Percentiles rank a stretch among this genome's conserved stretches.
These are phyloP conservation scores for Setophaga kirtlandii DNA, from an alignment of 2,113 vertebrate species.

Conservation along the genomic window DNA sequence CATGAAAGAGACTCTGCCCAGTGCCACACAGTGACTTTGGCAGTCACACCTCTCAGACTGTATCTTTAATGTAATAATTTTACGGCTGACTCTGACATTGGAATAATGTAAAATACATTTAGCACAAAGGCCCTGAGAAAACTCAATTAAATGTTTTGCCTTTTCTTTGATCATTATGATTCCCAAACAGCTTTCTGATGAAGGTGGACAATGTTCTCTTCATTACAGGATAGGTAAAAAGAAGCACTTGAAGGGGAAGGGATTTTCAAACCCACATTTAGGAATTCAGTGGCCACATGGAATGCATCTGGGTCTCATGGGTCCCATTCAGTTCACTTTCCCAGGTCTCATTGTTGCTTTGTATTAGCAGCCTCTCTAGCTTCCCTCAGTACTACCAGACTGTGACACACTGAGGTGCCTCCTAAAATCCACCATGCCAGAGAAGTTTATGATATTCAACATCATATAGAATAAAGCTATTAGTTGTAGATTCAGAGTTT, in stretches of 20 bases:
- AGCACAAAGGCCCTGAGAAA: neutral
- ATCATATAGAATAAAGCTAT: neutral
- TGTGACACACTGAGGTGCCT: fast-evolving
- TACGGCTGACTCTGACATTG: neutral
- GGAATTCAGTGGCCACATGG: neutral
- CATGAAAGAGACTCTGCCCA: neutral
- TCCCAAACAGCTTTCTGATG: neutral
- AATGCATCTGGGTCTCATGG: neutral
- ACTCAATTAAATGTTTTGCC: neutral
- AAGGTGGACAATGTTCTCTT: neutral
- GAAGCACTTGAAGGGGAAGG: neutral
- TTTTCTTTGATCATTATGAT: neutral
- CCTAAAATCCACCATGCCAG: neutral
- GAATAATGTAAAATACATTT: neutral
- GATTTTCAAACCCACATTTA: neutral
- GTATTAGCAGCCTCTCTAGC: neutral
- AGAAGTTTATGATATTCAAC: neutral
- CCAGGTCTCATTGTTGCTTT: neutral
- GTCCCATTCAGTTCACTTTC: neutral
- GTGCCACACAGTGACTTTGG: neutral
- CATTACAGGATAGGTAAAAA: neutral
- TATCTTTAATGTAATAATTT: neutral
- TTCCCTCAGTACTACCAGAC: neutral
- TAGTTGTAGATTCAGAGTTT: neutral
- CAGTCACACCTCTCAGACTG: neutral